Evolutionary conservation across 1,140 invertebrate species (phyloP), one percentile per base, ranked within the genome.

Genomic region (Drosophila repleta): DNA sequence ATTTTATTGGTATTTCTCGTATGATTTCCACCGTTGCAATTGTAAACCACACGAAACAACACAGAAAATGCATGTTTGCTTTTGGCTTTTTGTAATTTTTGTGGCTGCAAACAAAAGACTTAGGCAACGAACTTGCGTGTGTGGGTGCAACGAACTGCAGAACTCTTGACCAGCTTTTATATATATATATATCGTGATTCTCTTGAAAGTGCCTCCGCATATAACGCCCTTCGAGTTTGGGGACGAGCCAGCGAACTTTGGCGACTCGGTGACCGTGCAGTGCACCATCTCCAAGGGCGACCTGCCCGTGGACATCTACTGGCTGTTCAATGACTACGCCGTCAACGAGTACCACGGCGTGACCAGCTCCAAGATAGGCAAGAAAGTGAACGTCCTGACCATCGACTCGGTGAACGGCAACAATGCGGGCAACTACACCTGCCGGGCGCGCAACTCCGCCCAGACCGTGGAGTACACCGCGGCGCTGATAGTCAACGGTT

Each of bases 381-480:
- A 97, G 92, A 94, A 95, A 92, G 93, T 96, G 76, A 96, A 95
- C 77, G 94, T 96, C 24, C 92, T 96, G 61, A 95, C 94, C 18
- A 96, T 97, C 68, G 95, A 96, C 72, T 94, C 95, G 13, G 95
- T 96, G 3, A 94, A 94, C 83, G 94, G 95, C 61, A 93, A 94
- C 66, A 95, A 96, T 92, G 94, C 94, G 73, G 96, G 96, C 41
- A 95, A 96, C 90, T 96, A 96, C 79, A 96, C 95, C 18, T 96
- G 96, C 84, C 93, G 93, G 18, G 97, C 96, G 15, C 95, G 94
- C 74, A 98, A 97, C 91, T 92, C 92, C 46, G 96, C 95, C 37
- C 95, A 95, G 48, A 93, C 93, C 17, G 93, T 94, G 26, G 94
- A 94, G 66, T 94, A 95, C 88, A 94, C 95, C 11, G 94, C 95